phyloP scores from a whole-genome alignment of 2,113 vertebrate genomes.

The Pterocles gutturalis region DNA sequence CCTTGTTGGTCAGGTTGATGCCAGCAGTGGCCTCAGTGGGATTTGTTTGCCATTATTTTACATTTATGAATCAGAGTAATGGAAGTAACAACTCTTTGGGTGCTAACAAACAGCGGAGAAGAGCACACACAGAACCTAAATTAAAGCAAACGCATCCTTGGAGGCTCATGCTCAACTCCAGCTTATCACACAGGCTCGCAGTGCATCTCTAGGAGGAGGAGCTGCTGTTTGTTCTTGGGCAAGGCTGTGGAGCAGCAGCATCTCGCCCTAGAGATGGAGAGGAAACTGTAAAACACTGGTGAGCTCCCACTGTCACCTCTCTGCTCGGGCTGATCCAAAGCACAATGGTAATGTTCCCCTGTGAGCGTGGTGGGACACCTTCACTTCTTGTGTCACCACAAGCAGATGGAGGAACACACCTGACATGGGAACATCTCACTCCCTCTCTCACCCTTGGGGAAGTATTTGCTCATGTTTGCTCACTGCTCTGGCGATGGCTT shows the following conservation, averaged over 20 bases:
- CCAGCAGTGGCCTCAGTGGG: background rate
- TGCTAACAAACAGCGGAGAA: background rate
- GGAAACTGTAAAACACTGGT: background rate
- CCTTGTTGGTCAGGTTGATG: background rate
- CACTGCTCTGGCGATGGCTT: background rate
- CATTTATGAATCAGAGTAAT: background rate
- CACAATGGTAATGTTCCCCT: accelerated
- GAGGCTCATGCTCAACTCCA: background rate
- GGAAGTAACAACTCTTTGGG: background rate
- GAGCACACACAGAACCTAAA: background rate
- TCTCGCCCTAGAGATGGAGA: background rate
- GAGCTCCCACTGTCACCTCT: background rate
- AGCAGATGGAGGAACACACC: background rate
- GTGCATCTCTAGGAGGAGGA: background rate
- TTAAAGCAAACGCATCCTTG: background rate
- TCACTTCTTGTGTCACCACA: background rate
- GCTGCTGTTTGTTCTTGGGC: background rate
- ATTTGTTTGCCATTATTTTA: background rate
- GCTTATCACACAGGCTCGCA: background rate
- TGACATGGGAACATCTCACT: accelerated
- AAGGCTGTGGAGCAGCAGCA: background rate
- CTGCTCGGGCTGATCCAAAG: background rate
- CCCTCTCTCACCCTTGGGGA: background rate
- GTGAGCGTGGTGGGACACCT: background rate
- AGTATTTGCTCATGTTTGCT: background rate